Evolutionary conservation across 2,888 invertebrate genomes (phyloP), one percentile per base, ranked within the genome.

Genomic region (Acronicta leporina): DNA sequence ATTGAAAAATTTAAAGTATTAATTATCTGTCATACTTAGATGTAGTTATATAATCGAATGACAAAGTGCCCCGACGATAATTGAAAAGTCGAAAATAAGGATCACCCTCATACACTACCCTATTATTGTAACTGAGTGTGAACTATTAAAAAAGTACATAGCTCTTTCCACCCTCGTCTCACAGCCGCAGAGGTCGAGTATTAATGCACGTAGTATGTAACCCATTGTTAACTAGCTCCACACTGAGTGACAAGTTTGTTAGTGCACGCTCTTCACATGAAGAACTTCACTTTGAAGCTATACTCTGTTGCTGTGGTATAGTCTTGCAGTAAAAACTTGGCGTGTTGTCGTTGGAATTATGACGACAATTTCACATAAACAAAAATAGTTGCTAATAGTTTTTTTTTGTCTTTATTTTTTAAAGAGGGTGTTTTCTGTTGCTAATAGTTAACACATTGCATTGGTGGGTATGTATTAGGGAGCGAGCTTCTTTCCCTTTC

Each of bases 181-280:
- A 49, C 41, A 43, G 68, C 42, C 42, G 14, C 64, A 40, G 54
- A 62, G 75, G 75, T 64, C 51, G 63, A 77, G 73, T 77, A 72
- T 75, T 79, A 77, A 79, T 74, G 70, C 68, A 70, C 71, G 62
- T 65, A 72, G 68, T 67, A 70, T 69, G 63, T 63, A 73, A 58
- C 75, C 81, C 82, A 78, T 83, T 81, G 84, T 81, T 75, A 74
- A 81, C 77, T 82, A 78, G 77, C 77, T 70, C 57, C 49, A 69
- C 69, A 55, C 76, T 70, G 73, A 84, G 85, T 83, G 83, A 79
- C 85, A 84, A 84, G 82, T 84, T 84, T 80, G 84, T 84, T 84
- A 84, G 84, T 79, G 81, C 77, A 66, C 68, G 69, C 75, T 77
- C 81, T 78, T 71, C 73, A 73, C 72, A 57, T 50, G 68, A 55